A percentile compares a stretch with the other conserved stretches of the same genome.
These are phyloP conservation scores for Nycteola revayana DNA, from an alignment of 2,888 invertebrate genomes.

Conservation along the genomic window DNA sequence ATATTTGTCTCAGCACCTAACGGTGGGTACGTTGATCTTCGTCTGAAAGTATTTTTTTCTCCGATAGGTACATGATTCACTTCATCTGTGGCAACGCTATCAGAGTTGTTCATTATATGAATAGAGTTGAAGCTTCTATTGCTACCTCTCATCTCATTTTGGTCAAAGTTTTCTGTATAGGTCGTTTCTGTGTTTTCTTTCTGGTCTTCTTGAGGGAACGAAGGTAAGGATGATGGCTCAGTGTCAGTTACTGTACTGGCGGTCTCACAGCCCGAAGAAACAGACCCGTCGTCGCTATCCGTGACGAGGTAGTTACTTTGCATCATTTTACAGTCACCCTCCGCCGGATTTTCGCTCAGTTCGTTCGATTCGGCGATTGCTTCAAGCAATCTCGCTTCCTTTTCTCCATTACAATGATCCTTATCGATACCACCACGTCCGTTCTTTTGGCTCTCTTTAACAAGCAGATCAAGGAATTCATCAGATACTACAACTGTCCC, in stretches of 20 bases:
- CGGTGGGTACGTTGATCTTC: constrained; percentile 74
- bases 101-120: constrained; percentile 31
- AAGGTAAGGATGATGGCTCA: constrained; percentile 75
- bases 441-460: constrained; percentile 53
- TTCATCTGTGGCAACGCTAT: constrained; percentile 41
- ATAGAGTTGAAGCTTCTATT: constrained; percentile 46
- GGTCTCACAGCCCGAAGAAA: constrained; percentile 91
- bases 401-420: constrained; percentile 57
- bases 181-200: constrained; percentile 65
- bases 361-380: constrained; percentile 66
- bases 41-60: constrained; percentile 67
- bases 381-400: constrained; percentile 46
- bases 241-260: constrained; percentile 86
- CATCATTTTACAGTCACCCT: constrained; percentile 51
- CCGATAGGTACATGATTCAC: constrained; percentile 75
- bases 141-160: constrained; percentile 36
- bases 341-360: constrained; percentile 45
- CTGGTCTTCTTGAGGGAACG: constrained; percentile 66
- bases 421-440: constrained; percentile 39
- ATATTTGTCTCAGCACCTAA: constrained; percentile 49
- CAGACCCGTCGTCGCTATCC: constrained; percentile 88
- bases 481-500: constrained; percentile 47
- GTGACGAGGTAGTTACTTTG: constrained; percentile 81
- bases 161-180: constrained; percentile 44
- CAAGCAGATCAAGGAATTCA: constrained; percentile 56